These are phyloP conservation scores for Dinocampus coccinellae DNA, from an alignment of 2,888 invertebrate species.

Conservation along the genomic window DNA sequence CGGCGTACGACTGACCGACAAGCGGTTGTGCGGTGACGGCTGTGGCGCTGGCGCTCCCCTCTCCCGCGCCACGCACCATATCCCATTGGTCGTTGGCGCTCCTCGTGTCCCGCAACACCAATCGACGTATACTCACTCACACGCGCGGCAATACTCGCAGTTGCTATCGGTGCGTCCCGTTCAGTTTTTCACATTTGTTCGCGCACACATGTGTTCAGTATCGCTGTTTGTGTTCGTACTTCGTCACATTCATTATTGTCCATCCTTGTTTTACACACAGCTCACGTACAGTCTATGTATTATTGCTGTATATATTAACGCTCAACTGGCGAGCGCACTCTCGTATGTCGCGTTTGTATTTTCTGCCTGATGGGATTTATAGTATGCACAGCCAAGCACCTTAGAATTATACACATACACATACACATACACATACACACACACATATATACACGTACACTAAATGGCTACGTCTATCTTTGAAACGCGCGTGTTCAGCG, in stretches of 20 bases:
- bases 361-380: background rate
- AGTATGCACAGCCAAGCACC: constrained; percentile 14
- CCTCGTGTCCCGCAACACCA: constrained; percentile 20
- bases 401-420: background rate
- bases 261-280: background rate
- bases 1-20: constrained; percentile 61
- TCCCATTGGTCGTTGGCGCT: background rate
- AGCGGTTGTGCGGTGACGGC: constrained; percentile 44
- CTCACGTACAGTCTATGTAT: background rate
- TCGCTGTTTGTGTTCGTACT: background rate
- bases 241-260: background rate
- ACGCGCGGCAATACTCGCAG: background rate
- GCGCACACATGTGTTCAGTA: background rate
- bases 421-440: constrained; percentile 22
- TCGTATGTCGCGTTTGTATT: constrained; percentile 3
- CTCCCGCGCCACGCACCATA: constrained; percentile 31
- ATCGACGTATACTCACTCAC: background rate
- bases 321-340: constrained; percentile 4
- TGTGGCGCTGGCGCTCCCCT: constrained; percentile 40
- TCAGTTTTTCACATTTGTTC: background rate
- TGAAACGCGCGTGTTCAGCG: constrained; percentile 15
- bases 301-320: constrained; percentile 1
- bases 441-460: too few relatives aligned
- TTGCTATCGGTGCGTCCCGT: background rate
- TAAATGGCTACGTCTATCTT: constrained; percentile 20